Base-by-base conservation (phyloP, 64 coral and sea anemone species). In the Montipora capricornis region DNA sequence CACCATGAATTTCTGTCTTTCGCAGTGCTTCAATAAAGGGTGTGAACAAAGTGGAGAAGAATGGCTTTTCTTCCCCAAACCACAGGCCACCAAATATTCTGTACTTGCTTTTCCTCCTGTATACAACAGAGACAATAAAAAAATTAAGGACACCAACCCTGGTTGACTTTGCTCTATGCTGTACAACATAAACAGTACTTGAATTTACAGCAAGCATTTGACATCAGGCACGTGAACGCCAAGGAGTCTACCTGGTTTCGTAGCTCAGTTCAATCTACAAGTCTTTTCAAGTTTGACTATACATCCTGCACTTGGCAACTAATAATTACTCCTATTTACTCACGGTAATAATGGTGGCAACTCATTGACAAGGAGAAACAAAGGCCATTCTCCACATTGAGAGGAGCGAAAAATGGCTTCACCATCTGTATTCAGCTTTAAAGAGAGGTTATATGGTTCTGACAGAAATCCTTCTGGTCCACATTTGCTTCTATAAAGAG, bases 351-450 rank as follows among this genome's bases (percentile, higher is more conserved):
- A 75, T 75, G 73, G 73, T 26, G 73, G 73, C n/a, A 75, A 26
- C 73, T 75, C 73, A 75, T 75, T 75, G 26, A 75, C 20, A 44
- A 75, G 73, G 1, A 94, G 80, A 79, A 94, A 94, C 6, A 94
- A 12, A 47, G 86, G 92, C 92, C 92, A 94, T 24, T 89, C 86
- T 60, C 85, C 92, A 83, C 89, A 82, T 20, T 94, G 88, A 16
- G 92, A 89, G 1, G 92, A 94, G 75, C 16, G 83, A 55, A 55
- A 55, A 6, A 55, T 55, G 9, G 52, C 2, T 55, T 6, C 52
- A 55, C 52, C 52, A 55, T 55, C 52, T 55, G 52, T 55, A 9
- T 55, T 55, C 5, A 55, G 52, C 52, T 55, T 55, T 16, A 60
- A 68, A 92, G 47, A 92, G 83, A 44, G 74, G 57, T 29, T 76